phyloP scores from a whole-genome alignment of 2,113 vertebrate species.

The Phrynosoma blainvillii region DNA sequence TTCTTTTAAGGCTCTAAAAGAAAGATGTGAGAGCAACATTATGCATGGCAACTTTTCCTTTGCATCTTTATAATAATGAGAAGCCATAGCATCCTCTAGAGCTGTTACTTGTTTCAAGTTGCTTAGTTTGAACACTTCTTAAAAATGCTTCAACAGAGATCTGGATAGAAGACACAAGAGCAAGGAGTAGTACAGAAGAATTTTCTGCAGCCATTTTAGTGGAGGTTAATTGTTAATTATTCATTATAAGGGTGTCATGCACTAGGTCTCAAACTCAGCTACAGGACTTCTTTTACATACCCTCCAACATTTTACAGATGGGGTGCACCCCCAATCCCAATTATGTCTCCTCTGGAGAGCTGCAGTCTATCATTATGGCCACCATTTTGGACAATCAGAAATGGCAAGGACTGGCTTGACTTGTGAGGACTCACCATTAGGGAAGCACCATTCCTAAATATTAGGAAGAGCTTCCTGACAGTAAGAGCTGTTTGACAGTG shows the following conservation, averaged over 20 bases:
- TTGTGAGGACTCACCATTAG: too few relatives aligned
- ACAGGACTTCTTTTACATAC: too few relatives aligned
- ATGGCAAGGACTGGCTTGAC: too few relatives aligned
- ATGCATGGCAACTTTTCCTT: constrained; percentile 11
- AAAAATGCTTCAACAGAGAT: neutral
- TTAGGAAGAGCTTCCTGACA: too few relatives aligned
- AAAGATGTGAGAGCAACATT: neutral
- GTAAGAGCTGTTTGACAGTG: too few relatives aligned
- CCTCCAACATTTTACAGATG: too few relatives aligned
- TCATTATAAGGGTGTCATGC: neutral
- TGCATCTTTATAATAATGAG: constrained; percentile 12
- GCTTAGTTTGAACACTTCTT: neutral
- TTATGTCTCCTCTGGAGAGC: too few relatives aligned
- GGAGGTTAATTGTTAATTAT: neutral
- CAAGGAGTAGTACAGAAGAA: neutral
- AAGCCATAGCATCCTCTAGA: constrained; percentile 12
- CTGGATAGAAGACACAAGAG: neutral
- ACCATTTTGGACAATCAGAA: too few relatives aligned
- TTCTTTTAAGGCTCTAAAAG: constrained; percentile 1
- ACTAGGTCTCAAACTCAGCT: too few relatives aligned
- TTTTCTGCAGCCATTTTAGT: neutral
- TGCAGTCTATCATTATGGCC: too few relatives aligned
- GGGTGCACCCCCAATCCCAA: too few relatives aligned
- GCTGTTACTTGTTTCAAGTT: constrained; percentile 15
- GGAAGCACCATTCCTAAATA: too few relatives aligned